These are phyloP conservation scores for Enteromius anoplus DNA, from an alignment of 2,797 vertebrate genomes.

Conservation along the genomic window DNA sequence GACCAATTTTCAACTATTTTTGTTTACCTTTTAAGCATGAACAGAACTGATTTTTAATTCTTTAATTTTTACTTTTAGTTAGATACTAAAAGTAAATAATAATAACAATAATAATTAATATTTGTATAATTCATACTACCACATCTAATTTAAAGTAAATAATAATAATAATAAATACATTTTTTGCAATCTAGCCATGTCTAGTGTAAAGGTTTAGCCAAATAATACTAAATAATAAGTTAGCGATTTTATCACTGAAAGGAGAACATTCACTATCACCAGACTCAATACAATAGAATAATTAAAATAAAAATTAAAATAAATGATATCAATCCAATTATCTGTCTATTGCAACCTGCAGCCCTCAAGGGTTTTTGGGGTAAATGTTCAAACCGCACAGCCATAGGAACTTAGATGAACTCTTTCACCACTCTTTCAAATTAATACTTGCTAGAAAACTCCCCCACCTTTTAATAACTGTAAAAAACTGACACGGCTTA, in stretches of 20 bases:
- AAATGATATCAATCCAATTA: background rate
- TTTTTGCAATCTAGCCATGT: background rate
- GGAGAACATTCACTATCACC: background rate
- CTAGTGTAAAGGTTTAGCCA: background rate
- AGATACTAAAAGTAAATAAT: background rate
- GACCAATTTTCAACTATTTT: background rate
- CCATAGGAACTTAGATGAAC: background rate
- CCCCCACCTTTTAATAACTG: conserved; percentile 33
- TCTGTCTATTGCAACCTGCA: conserved; percentile 21
- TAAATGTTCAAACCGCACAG: conserved; percentile 3
- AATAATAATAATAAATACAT: background rate
- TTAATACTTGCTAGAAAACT: conserved; percentile 1
- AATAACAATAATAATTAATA: background rate
- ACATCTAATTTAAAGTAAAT: background rate
- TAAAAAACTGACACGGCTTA: background rate
- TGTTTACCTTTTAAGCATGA: background rate
- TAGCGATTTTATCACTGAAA: background rate
- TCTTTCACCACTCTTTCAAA: conserved; percentile 10
- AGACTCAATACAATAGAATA: background rate
- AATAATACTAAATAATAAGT: background rate
- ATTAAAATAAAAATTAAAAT: background rate
- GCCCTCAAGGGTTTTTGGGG: conserved; percentile 3
- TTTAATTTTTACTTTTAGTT: background rate
- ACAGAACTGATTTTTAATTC: background rate
- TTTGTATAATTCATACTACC: background rate